A percentile compares a stretch with the other conserved stretches of the same genome.
Evolutionary conservation across 23 tunicate species (phyloP).

Genomic region (Styela clava): DNA sequence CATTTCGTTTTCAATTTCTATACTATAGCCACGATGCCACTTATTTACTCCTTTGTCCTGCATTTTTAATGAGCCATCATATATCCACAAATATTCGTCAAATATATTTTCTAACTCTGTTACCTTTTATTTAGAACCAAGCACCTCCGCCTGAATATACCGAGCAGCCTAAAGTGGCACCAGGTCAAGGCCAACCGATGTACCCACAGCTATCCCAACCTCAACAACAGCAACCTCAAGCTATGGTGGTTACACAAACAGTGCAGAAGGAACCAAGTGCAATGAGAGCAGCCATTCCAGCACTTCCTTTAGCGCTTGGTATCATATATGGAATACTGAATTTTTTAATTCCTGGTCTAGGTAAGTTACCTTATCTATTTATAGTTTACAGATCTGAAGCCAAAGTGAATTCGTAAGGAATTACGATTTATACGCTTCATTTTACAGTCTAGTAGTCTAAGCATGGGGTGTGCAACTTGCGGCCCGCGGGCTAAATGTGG

Average conservation of each 20-base stretch:
- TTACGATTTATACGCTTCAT: no score
- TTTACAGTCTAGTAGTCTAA: no score
- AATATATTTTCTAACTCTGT: no score
- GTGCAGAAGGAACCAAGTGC: not conserved
- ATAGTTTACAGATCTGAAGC: no score
- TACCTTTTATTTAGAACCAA: not conserved
- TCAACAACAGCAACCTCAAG: not conserved
- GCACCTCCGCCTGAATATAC: not conserved
- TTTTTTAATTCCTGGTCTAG: not conserved
- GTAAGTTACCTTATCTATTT: not conserved
- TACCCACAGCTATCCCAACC: not conserved
- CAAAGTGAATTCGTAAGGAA: no score
- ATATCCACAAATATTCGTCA: no score
- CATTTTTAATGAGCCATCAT: no score
- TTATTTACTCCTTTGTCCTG: no score
- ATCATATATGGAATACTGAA: constrained; percentile 12
- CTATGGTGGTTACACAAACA: not conserved
- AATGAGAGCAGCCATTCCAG: constrained; percentile 8
- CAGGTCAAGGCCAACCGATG: not conserved
- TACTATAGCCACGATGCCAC: no score
- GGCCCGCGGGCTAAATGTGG: no score
- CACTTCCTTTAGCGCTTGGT: not conserved
- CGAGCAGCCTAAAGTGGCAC: not conserved
- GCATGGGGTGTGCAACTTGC: no score
- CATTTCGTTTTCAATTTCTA: no score